Percentiles rank a stretch among this genome's conserved stretches.
These are phyloP conservation scores for Macaria liturata DNA, from an alignment of 2,888 invertebrate genomes.

Conservation along the genomic window DNA sequence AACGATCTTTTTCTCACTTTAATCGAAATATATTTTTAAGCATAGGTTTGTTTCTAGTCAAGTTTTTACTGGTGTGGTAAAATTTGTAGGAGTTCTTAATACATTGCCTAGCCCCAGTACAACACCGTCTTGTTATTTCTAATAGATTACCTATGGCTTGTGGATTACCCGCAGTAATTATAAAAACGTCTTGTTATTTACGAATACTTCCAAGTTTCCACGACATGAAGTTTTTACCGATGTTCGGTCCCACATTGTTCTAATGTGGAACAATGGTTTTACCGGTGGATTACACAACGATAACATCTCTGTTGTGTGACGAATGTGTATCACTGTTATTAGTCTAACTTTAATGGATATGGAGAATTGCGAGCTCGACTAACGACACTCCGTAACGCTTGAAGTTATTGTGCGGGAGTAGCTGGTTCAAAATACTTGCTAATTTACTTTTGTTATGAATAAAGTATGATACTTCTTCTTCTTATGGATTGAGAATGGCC, in stretches of 20 bases:
- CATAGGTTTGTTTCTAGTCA: too few species aligned
- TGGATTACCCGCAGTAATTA: slow-evolving; percentile 4
- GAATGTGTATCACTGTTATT: slow-evolving; percentile 25
- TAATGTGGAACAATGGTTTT: slow-evolving; percentile 63
- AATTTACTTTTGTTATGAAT: too few species aligned
- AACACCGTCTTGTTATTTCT: too few species aligned
- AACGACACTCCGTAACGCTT: slow-evolving; percentile 13
- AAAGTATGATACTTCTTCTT: too few species aligned
- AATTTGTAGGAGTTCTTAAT: too few species aligned
- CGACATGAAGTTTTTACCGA: slow-evolving; percentile 56
- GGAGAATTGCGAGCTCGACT: slow-evolving; percentile 14
- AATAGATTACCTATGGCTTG: background rate
- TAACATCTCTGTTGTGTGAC: slow-evolving; percentile 30
- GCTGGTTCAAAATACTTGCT: too few species aligned
- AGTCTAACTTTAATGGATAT: slow-evolving; percentile 18
- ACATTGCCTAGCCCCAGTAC: too few species aligned
- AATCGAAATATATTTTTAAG: too few species aligned
- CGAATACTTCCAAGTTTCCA: slow-evolving; percentile 61
- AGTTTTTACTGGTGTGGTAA: too few species aligned
- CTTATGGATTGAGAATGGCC: too few species aligned
- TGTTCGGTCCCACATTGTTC: slow-evolving; percentile 53
- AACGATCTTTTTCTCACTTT: too few species aligned
- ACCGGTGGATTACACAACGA: slow-evolving; percentile 54
- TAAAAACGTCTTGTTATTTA: slow-evolving; percentile 39
- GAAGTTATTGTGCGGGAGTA: too few species aligned